Evolutionary conservation across 2,797 vertebrate species (phyloP), one percentile per base, ranked within the genome.

Genomic region (Morus bassanus): DNA sequence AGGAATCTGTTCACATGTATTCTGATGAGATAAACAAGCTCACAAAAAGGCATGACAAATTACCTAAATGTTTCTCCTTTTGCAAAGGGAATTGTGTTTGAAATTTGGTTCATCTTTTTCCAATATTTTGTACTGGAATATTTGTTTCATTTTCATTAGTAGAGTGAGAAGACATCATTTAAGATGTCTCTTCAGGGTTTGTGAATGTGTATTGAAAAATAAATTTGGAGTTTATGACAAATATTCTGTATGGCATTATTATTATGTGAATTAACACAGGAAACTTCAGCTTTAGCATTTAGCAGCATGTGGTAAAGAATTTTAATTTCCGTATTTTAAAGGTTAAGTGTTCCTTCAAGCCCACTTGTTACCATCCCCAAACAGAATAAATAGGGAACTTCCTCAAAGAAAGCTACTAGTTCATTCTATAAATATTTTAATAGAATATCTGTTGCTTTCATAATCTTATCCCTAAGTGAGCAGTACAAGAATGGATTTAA

Each of bases 271-370:
- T 88, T 92, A 94, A 63, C 60, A 88, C 84, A 83, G 53, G 59
- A 93, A 97, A 92, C 41, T 72, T 91, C 37, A 67, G 43, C 28
- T 92, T 89, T 93, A 94, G 27, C 82, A 85, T 96, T 85, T 92
- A 96, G 33, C 81, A 67, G 68, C 21, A 45, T 75, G 70, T 80
- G 61, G 73, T 41, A 51, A 78, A 70, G 63, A 82, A 80, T 92
- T 94, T 96, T 85, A 88, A 81, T 97, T 95, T 94, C 87, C 67
- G 85, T 91, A 39, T 91, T 91, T 92, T 94, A 95, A 97, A 96
- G 90, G 95, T 94, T 97, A 96, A 97, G 80, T 96, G 69, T 95
- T 96, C 67, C 94, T 96, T 96, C 76, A 95, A 93, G 91, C 64
- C 54, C 91, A 72, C 85, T 68, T 81, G 65, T 57, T 92, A 61